A percentile compares a stretch with the other conserved stretches of the same genome.
phyloP scores from a whole-genome alignment of 2,797 vertebrate species.

The Sorex maritimensis region DNA sequence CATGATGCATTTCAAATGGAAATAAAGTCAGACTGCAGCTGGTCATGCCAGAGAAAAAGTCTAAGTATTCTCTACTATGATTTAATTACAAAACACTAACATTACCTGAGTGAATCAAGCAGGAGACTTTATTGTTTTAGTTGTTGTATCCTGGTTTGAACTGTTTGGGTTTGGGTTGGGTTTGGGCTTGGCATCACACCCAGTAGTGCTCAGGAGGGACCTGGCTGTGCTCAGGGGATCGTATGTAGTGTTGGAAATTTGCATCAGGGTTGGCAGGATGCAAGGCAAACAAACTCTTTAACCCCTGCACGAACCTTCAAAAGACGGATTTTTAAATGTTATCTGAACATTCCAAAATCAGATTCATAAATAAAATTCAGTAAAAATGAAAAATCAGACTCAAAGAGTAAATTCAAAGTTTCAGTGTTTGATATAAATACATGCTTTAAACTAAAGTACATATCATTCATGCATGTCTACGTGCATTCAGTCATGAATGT shows the following conservation, averaged over 20 bases:
- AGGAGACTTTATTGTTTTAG: neutral
- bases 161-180: no score
- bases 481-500: neutral
- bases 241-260: no score
- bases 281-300: no score
- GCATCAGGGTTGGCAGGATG: no score
- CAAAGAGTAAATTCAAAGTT: neutral
- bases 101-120: neutral
- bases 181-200: no score
- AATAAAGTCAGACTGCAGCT: conserved; percentile 53
- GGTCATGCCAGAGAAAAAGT: conserved; percentile 16
- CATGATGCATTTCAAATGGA: conserved; percentile 35
- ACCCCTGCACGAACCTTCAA: no score
- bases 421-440: neutral
- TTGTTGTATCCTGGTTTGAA: no score
- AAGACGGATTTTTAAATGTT: neutral
- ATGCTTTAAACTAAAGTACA: neutral
- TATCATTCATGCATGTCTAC: neutral
- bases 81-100: conserved; percentile 50
- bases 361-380: neutral
- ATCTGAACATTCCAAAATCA: conserved; percentile 30
- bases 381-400: neutral
- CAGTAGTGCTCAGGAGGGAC: no score
- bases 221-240: no score
- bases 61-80: conserved; percentile 42